Evolutionary conservation across 2,797 vertebrate genomes (phyloP).

Genomic region (Myotis planiceps): DNA sequence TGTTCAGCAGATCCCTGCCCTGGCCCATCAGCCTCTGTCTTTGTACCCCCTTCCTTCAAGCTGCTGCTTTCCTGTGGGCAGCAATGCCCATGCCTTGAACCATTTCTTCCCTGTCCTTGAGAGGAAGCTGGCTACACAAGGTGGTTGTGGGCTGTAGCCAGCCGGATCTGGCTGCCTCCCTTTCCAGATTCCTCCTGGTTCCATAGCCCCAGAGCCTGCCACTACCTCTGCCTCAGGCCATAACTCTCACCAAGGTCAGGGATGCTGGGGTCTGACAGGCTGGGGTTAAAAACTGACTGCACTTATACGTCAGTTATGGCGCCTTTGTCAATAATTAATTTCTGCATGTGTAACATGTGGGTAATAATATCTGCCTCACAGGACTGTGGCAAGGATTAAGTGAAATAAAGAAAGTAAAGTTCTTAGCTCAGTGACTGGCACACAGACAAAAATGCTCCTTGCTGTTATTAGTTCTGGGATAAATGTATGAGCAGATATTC

Average conservation of each 20-base stretch:
- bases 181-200: not conserved
- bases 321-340: not conserved
- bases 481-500: not conserved
- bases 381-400: not conserved
- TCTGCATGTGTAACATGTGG: not conserved
- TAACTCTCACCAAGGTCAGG: not conserved
- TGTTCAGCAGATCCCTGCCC: constrained; percentile 70
- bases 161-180: not conserved
- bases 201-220: not conserved
- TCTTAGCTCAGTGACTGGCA: not conserved
- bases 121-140: not conserved
- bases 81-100: not conserved
- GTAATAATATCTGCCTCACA: not conserved
- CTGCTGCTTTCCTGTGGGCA: not conserved
- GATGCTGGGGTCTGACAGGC: not conserved
- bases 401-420: not conserved
- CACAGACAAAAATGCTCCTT: not conserved
- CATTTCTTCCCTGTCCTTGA: not conserved
- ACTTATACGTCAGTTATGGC: not conserved
- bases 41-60: not conserved
- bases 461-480: not conserved
- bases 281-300: not conserved
- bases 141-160: not conserved
- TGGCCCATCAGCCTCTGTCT: not conserved
- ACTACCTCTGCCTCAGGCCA: not conserved